Evolutionary conservation across 1,140 invertebrate genomes (phyloP).

Genomic region (Aphaenogaster ashmeadi): DNA sequence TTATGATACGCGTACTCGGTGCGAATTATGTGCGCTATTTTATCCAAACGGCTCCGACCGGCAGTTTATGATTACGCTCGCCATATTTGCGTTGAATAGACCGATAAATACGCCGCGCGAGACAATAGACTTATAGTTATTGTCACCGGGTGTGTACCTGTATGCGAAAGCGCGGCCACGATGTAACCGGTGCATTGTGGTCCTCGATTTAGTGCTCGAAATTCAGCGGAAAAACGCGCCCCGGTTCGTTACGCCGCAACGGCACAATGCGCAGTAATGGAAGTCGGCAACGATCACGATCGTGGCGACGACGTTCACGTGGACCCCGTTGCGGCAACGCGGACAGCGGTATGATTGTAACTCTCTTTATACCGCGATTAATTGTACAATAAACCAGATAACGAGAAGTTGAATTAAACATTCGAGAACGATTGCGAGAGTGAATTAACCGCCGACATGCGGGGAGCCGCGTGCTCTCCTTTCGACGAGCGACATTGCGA

Average conservation of each 20-base stretch:
- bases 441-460: background rate
- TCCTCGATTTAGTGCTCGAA: slow-evolving; percentile 74
- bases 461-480: slow-evolving; percentile 28
- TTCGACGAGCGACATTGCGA: background rate
- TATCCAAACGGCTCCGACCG: slow-evolving; percentile 57
- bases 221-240: slow-evolving; percentile 59
- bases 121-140: slow-evolving; percentile 79
- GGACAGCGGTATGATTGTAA: slow-evolving; percentile 69
- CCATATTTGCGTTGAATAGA: slow-evolving; percentile 78
- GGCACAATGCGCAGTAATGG: slow-evolving; percentile 51
- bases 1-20: slow-evolving; percentile 58
- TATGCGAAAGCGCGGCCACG: slow-evolving; percentile 42
- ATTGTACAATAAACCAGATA: slow-evolving; percentile 69
- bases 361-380: slow-evolving; percentile 69
- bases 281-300: slow-evolving; percentile 69
- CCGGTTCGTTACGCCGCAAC: slow-evolving; percentile 64
- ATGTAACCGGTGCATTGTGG: slow-evolving; percentile 63
- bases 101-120: slow-evolving; percentile 73
- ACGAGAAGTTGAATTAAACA: slow-evolving; percentile 69
- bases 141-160: slow-evolving; percentile 61
- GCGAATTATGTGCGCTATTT: slow-evolving; percentile 75
- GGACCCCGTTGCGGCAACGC: slow-evolving; percentile 64
- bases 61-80: slow-evolving; percentile 73
- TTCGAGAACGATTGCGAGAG: slow-evolving; percentile 45
- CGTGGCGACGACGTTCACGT: slow-evolving; percentile 23